A percentile compares a stretch with the other conserved stretches of the same genome.
These are phyloP conservation scores for Melolontha melolontha DNA, from an alignment of 2,888 invertebrate species.

Conservation along the genomic window DNA sequence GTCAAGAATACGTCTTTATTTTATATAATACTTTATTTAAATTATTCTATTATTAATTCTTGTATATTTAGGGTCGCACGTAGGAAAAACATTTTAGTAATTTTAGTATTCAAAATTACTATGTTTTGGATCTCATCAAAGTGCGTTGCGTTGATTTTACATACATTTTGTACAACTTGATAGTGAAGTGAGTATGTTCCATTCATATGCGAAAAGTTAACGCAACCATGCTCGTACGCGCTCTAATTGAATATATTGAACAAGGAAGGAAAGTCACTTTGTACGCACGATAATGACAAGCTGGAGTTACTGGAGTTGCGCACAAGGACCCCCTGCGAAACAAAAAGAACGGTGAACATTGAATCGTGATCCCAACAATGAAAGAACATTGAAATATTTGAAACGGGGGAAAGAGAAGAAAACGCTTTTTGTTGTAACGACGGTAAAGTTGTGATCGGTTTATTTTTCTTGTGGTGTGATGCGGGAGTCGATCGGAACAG, in stretches of 20 bases:
- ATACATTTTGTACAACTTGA: conserved; percentile 36
- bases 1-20: too few relatives aligned
- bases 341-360: conserved; percentile 49
- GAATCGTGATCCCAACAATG: conserved; percentile 53
- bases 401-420: conserved; percentile 22
- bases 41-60: too few relatives aligned
- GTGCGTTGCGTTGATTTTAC: conserved; percentile 42
- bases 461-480: conserved; percentile 35
- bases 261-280: conserved; percentile 33
- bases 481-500: conserved; percentile 30
- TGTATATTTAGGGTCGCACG: too few relatives aligned
- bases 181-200: conserved; percentile 48
- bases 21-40: too few relatives aligned
- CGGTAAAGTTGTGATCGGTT: conserved; percentile 13
- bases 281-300: conserved; percentile 40
- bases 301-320: conserved; percentile 44
- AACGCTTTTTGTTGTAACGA: conserved; percentile 20
- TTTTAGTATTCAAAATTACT: too few relatives aligned
- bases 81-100: too few relatives aligned
- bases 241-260: conserved; percentile 10
- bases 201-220: conserved; percentile 36
- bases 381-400: conserved; percentile 45
- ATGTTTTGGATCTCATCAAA: neutral
- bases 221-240: neutral
- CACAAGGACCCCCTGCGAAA: conserved; percentile 45